These are phyloP conservation scores for Uria lomvia DNA, from an alignment of 2,113 vertebrate species.

Conservation along the genomic window DNA sequence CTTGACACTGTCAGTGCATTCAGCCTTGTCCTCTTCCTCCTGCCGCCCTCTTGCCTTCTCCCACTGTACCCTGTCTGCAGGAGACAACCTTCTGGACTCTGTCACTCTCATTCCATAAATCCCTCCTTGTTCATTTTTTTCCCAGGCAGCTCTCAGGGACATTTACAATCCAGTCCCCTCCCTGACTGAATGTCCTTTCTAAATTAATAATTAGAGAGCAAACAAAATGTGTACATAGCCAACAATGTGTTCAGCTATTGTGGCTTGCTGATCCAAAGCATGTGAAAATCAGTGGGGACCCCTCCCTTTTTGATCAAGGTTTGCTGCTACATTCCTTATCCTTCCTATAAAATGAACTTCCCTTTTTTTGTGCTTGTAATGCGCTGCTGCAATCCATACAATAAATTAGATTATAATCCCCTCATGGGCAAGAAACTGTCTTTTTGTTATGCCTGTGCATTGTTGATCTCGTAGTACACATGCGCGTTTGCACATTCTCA, in stretches of 20 bases:
- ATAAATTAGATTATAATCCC: slow-evolving; percentile 53
- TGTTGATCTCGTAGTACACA: background rate
- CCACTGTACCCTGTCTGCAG: background rate
- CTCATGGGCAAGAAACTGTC: slow-evolving; percentile 23
- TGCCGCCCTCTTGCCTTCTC: background rate
- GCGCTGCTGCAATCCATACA: background rate
- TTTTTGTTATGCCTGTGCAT: slow-evolving; percentile 29
- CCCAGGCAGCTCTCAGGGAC: background rate
- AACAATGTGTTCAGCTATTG: background rate
- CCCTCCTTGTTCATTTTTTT: background rate
- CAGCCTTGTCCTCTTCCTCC: background rate
- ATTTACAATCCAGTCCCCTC: background rate
- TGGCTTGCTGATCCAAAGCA: background rate
- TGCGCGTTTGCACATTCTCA: background rate
- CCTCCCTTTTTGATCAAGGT: background rate
- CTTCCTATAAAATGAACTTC: background rate
- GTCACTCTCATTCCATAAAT: background rate
- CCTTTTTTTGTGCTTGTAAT: background rate
- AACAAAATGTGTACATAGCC: slow-evolving; percentile 7
- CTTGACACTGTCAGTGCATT: background rate
- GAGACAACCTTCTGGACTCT: background rate
- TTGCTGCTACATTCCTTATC: background rate
- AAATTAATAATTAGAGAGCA: slow-evolving; percentile 55
- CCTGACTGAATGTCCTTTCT: slow-evolving; percentile 1
- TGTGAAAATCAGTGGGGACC: background rate